Percentiles rank a stretch among this genome's conserved stretches.
These are phyloP conservation scores for Rhizomys pruinosus DNA, from an alignment of 2,113 vertebrate genomes.

Conservation along the genomic window DNA sequence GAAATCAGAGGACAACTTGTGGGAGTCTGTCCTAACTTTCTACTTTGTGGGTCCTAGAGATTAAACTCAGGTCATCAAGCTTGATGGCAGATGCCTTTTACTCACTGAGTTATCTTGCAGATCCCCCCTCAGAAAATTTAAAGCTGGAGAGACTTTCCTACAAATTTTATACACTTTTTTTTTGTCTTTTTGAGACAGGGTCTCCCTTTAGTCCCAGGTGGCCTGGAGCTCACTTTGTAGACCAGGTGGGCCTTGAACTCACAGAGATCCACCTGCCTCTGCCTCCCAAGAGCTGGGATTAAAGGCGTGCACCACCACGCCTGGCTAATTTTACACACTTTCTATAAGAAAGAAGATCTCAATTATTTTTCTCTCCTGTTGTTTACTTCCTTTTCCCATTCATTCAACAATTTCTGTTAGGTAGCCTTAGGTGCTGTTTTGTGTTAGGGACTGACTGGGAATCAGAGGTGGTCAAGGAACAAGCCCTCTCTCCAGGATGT, in stretches of 20 bases:
- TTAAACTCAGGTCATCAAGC: background rate
- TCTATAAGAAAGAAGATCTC: background rate
- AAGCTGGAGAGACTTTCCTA: conserved; percentile 48
- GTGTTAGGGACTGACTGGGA: background rate
- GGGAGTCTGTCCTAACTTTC: background rate
- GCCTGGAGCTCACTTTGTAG: too few species aligned
- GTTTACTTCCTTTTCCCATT: background rate
- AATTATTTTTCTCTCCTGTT: background rate
- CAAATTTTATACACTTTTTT: background rate
- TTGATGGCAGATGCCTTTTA: background rate
- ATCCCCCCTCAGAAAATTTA: background rate
- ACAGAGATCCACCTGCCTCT: too few species aligned
- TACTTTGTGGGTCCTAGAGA: background rate
- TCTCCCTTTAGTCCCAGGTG: too few species aligned
- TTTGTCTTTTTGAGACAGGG: too few species aligned
- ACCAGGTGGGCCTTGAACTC: too few species aligned
- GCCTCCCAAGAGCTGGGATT: too few species aligned
- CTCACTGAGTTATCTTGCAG: background rate
- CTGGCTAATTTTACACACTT: background rate
- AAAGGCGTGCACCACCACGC: too few species aligned
- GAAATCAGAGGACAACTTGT: background rate
- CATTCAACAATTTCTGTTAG: background rate
- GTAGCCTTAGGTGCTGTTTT: background rate
- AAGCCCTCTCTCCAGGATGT: background rate
- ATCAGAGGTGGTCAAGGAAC: background rate